Percentiles rank a stretch among this genome's conserved stretches.
phyloP scores from a whole-genome alignment of 2,797 vertebrate genomes.

The Danionella dracula region DNA sequence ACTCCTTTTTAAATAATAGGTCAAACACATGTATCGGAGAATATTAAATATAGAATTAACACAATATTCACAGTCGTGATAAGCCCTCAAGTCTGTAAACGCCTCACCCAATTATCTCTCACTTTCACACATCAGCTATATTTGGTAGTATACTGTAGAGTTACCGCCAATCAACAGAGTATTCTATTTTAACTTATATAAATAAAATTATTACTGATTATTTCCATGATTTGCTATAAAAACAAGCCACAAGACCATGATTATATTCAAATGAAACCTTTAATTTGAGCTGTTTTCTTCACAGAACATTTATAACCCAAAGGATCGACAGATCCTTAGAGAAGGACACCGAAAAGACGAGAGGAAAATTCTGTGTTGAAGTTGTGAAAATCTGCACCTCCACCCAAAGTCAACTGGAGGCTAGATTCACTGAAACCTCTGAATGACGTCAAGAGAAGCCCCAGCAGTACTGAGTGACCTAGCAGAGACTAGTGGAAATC shows the following conservation, averaged over 20 bases:
- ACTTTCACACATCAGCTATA: conserved; percentile 48
- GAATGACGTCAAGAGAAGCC: conserved; percentile 22
- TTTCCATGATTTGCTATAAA: not conserved
- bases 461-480: conserved; percentile 24
- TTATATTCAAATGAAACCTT: conserved; percentile 21
- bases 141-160: conserved; percentile 43
- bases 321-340: conserved; percentile 1
- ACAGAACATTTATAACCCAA: conserved; percentile 29
- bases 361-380: conserved; percentile 11
- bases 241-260: not conserved
- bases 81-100: conserved; percentile 7
- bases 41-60: too few relatives aligned
- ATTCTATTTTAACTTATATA: too few relatives aligned
- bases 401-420: conserved; percentile 24
- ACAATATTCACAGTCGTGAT: not conserved
- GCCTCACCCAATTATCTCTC: conserved; percentile 27
- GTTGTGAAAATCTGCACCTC: conserved; percentile 40
- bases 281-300: conserved; percentile 29
- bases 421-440: conserved; percentile 24
- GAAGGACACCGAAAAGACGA: not conserved
- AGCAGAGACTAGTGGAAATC: conserved; percentile 16
- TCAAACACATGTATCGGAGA: too few relatives aligned
- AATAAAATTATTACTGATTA: too few relatives aligned
- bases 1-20: too few relatives aligned
- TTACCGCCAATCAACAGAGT: too few relatives aligned